Base-by-base conservation (phyloP, 2,113 vertebrate species). In the Penelope pileata region DNA sequence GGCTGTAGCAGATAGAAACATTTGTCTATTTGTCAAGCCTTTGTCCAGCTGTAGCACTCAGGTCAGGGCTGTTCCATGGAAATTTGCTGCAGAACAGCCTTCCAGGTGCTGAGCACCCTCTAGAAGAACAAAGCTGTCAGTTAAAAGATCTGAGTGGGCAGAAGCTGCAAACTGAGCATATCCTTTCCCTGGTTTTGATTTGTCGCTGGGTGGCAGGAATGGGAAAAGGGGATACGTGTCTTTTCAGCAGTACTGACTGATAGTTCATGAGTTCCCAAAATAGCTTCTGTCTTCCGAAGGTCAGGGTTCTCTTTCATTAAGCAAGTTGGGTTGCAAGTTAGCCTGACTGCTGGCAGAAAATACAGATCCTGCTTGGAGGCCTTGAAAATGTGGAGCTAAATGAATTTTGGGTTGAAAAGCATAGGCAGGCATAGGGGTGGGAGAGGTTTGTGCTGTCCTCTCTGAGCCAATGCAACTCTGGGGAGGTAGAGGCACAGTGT, bases 201-300 rank as follows among this genome's bases (percentile, higher is more conserved):
- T 73, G 34, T 38, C 47, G 34, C 13, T 51, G 27, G 2, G 47
- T 66, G 29, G 23, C 60, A 36, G 34, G 86, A 56, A 23, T 10
- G 34, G 29, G 23, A 54, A 68, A 83, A 53, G 9, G 16, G 43
- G 30, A 22, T 89, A 38, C 2, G 0, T 80, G 26, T 73, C 42
- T 72, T 86, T 80, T 77, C 68, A 83, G n/a, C 6, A 0, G 62
- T 83, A 42, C 45, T 34, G 58, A 11, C n/a, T 72, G 50, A 19
- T 75, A 58, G 54, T 77, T 93, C 79, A 7, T 23, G 34, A 66
- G 42, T 81, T 90, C 59, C 83, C 80, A 91, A 96, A 86, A 86
- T 83, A 93, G 27, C 11, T 93, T 76, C 72, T 88, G 24, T 56
- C 72, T 83, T 59, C 32, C 80, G 51, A 86, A 94, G 59, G 68